Evolutionary conservation across 92 coral and sea anemone genomes (phyloP), one percentile per base, ranked within the genome.

Genomic region (Hydrozoanthus gracilis): DNA sequence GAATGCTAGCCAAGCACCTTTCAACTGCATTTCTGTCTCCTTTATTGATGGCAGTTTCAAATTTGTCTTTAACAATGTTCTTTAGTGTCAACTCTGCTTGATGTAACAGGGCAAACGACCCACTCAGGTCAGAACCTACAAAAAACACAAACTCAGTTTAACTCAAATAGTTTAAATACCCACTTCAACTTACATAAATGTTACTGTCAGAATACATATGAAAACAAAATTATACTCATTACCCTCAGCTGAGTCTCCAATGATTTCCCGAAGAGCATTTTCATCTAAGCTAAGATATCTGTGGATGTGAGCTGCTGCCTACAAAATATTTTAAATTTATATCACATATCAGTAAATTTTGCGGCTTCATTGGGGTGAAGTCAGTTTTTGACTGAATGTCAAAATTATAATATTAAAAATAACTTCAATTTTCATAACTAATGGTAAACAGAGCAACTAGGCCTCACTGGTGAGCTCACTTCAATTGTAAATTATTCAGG

Each of bases 251-350:
- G 93, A 87, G 84, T 95, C 98, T 72, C 96, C 98, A 77, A 96
- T 94, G 9, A 95, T 89, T 75, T 96, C 93, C 39, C 92, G 79
- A 7, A 96, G 88, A 15, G 94, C 92, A 47, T 86, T 87, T 76
- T 92, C 95, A 85, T 96, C 99, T 72, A 96, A 92, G 64, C 95
- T 95, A 16, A 96, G 88, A 82, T 95, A 96, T 74, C 98, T 89
- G 88, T 96, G 99, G 50, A 96, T 95, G 78, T 96, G 99, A 13
- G 97, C 99, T 66, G 99, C 99, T 6, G 99, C 99, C 98, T 95
- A 70, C 56, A 69, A 73, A 14, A 44, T 27, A 27, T 27, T 27
- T 27, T 27, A 27, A 27, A 27, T 27, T 27, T 27, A 27, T 27
- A 2, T 27, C 39, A 27, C 39, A 27, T 27, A 27, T 27, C 39